A percentile compares a stretch with the other conserved stretches of the same genome.
Conservation (phyloP, 2,888 invertebrate genomes). For the Pseudococcus viburni region DNA sequence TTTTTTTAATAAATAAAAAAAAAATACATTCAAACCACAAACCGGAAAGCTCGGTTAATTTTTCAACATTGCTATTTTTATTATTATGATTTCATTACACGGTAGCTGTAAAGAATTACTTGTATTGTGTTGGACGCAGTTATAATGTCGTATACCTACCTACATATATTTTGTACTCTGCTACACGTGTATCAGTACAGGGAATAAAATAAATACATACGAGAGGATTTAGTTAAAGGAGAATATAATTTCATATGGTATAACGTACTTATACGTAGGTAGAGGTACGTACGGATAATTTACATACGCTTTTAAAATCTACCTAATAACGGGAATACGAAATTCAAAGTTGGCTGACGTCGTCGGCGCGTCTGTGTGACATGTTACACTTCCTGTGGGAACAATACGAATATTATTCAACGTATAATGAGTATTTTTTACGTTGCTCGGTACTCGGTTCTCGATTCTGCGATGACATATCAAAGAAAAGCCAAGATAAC, state of each 20-base stretch:
- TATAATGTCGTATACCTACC: not conserved
- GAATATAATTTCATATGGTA: not conserved
- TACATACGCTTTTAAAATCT: conserved; percentile 41
- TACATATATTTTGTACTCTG: not conserved
- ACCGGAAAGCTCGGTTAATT: conserved; percentile 44
- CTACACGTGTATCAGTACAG: not conserved
- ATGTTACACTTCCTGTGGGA: conserved; percentile 57
- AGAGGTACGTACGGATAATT: not conserved
- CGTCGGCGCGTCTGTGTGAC: conserved; percentile 35
- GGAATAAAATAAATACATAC: not conserved
- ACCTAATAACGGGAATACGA: conserved; percentile 38
- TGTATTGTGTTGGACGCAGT: conserved; percentile 1
- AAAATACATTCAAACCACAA: not conserved
- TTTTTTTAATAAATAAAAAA: not conserved
- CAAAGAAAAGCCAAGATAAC: conserved; percentile 42
- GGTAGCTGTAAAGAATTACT: conserved; percentile 30
- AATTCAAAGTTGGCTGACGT: conserved; percentile 44
- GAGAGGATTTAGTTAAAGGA: not conserved
- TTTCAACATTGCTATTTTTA: conserved; percentile 30
- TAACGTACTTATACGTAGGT: too few species aligned
- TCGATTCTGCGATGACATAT: conserved; percentile 23
- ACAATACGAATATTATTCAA: conserved; percentile 52
- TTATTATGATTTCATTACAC: conserved; percentile 30
- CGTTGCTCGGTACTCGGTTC: not conserved
- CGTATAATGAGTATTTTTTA: conserved; percentile 35